Evolutionary conservation across 1,140 invertebrate species (phyloP).

Genomic region (Sycophila sp.): DNA sequence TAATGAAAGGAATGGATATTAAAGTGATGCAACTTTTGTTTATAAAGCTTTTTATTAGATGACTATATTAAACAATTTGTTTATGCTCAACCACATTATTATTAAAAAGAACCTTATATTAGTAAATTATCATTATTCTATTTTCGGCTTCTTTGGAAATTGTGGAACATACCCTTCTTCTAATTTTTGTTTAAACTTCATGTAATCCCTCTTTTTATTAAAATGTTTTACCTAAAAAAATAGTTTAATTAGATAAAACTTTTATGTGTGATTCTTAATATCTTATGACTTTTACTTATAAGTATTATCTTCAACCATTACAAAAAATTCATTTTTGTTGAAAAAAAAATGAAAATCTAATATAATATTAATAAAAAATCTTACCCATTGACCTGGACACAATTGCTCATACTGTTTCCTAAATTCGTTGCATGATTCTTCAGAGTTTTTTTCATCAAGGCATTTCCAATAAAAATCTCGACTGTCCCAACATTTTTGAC

Average conservation of each 20-base stretch:
- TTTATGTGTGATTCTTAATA: too few species aligned
- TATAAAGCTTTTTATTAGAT: constrained; percentile 45
- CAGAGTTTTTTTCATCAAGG: constrained; percentile 75
- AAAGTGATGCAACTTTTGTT: constrained; percentile 41
- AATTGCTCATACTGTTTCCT: constrained; percentile 82
- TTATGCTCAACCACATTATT: constrained; percentile 10
- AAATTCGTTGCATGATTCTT: constrained; percentile 74
- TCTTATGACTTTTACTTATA: too few species aligned
- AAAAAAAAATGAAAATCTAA: neutral
- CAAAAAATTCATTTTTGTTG: too few species aligned
- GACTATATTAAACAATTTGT: constrained; percentile 16
- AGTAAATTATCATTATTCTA: constrained; percentile 11
- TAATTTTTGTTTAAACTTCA: constrained; percentile 89
- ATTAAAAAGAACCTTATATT: constrained; percentile 26
- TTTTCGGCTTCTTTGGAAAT: constrained; percentile 43
- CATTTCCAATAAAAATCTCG: constrained; percentile 92
- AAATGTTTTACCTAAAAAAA: constrained; percentile 86
- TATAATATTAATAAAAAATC: constrained; percentile 35
- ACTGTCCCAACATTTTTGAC: constrained; percentile 84
- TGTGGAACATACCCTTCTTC: constrained; percentile 84
- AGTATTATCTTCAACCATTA: too few species aligned
- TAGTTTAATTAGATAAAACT: constrained; percentile 29
- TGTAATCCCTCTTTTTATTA: constrained; percentile 87
- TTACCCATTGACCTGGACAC: constrained; percentile 88
- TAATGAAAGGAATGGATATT: constrained; percentile 8